Evolutionary conservation across 1,140 invertebrate genomes (phyloP).

Genomic region (Trachymyrmex septentrionalis): DNA sequence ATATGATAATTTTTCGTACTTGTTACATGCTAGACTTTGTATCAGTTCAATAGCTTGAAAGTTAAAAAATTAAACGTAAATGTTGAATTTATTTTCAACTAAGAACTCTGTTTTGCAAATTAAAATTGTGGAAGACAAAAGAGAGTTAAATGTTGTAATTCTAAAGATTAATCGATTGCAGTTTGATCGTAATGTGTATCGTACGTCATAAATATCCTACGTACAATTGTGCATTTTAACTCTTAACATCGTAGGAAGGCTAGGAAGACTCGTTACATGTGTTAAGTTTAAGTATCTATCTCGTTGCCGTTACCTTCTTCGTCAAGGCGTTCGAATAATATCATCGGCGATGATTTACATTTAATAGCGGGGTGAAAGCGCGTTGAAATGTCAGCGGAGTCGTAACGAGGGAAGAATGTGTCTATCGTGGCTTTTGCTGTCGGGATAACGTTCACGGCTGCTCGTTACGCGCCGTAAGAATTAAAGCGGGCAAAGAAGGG

Average conservation of each 20-base stretch:
- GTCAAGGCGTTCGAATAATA: slow-evolving; percentile 39
- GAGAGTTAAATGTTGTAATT: background rate
- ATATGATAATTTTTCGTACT: background rate
- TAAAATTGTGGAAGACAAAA: background rate
- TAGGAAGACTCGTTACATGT: background rate
- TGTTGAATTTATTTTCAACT: background rate
- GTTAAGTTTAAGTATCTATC: background rate
- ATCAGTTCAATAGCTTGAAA: background rate
- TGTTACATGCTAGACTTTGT: background rate
- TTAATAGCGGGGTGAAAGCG: slow-evolving; percentile 63
- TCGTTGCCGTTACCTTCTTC: no score
- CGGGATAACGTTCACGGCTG: slow-evolving; percentile 74
- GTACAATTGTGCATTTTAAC: background rate
- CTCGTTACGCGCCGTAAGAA: slow-evolving; percentile 81
- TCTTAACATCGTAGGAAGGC: background rate
- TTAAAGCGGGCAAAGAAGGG: slow-evolving; percentile 72
- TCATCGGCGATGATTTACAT: slow-evolving; percentile 62
- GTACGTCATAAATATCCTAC: background rate
- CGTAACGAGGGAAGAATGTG: slow-evolving; percentile 78
- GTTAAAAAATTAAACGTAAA: background rate
- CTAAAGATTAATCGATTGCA: background rate
- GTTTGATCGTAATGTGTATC: background rate
- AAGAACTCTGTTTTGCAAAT: background rate
- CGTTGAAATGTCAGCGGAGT: slow-evolving; percentile 64
- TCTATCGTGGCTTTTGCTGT: slow-evolving; percentile 77